These are phyloP conservation scores for Octodon degus DNA, from an alignment of 2,113 vertebrate genomes.

Conservation along the genomic window DNA sequence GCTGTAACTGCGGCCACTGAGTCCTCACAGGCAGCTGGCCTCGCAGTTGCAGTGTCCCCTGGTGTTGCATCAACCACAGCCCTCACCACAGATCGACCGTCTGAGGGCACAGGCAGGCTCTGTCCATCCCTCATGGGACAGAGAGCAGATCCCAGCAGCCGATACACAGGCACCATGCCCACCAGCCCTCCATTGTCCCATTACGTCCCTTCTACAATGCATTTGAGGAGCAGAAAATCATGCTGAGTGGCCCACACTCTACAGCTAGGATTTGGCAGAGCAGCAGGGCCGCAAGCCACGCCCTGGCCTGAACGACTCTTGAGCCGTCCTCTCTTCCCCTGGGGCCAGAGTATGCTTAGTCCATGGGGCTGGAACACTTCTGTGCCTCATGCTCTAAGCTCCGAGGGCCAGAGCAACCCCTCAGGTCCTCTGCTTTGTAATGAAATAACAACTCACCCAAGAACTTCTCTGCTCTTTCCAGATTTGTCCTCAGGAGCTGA, in stretches of 20 bases:
- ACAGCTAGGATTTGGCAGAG: neutral
- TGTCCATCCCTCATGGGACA: neutral
- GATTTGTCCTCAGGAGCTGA: neutral
- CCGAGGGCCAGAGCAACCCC: neutral
- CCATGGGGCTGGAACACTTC: neutral
- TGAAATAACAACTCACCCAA: slow-evolving; percentile 14
- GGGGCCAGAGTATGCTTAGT: neutral
- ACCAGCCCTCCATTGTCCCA: neutral
- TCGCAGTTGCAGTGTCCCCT: neutral
- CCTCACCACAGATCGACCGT: neutral
- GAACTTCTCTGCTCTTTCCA: slow-evolving; percentile 9
- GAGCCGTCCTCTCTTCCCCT: neutral
- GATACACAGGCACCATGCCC: neutral
- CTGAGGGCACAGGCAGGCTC: slow-evolving; percentile 35
- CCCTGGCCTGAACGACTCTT: neutral
- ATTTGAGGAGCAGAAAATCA: neutral
- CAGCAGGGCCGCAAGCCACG: neutral
- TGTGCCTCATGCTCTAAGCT: neutral
- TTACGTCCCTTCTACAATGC: neutral
- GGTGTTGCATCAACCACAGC: neutral
- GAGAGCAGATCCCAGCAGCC: neutral
- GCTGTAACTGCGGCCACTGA: neutral
- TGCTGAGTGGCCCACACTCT: neutral
- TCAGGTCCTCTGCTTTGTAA: neutral
- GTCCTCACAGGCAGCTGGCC: neutral